Evolutionary conservation across 1,140 invertebrate species (phyloP).

Genomic region (Geopemphigus sp.): DNA sequence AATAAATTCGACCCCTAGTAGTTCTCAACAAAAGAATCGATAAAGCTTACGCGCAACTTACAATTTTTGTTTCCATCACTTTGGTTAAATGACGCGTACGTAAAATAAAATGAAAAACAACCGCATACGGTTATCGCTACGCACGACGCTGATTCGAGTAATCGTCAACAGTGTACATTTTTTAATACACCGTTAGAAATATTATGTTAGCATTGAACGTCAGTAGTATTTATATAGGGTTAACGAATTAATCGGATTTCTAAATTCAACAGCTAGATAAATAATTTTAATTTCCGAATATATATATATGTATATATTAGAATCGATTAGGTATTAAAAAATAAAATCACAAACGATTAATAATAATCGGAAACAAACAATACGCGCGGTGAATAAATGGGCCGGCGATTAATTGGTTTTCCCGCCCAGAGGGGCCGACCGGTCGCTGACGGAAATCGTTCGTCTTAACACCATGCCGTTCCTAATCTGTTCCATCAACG

Average conservation of each 20-base stretch:
- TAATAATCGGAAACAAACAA: background rate
- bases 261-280: background rate
- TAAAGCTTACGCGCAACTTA: background rate
- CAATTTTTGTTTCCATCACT: background rate
- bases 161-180: background rate
- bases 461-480: conserved; percentile 74
- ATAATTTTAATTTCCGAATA: conserved; percentile 12
- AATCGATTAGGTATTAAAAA: conserved; percentile 34
- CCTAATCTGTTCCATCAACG: conserved; percentile 87
- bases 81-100: background rate
- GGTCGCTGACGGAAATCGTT: conserved; percentile 66
- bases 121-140: background rate
- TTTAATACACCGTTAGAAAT: background rate
- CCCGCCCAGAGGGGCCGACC: conserved; percentile 61
- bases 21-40: background rate
- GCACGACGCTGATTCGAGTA: background rate
- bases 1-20: background rate
- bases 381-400: background rate
- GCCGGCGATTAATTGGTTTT: conserved; percentile 61
- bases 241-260: background rate
- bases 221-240: background rate
- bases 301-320: conserved; percentile 1
- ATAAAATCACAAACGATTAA: conserved; percentile 14
- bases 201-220: background rate
- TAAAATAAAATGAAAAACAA: background rate